Conservation (phyloP, 1,140 invertebrate genomes). For the Drosophila eugracilis region DNA sequence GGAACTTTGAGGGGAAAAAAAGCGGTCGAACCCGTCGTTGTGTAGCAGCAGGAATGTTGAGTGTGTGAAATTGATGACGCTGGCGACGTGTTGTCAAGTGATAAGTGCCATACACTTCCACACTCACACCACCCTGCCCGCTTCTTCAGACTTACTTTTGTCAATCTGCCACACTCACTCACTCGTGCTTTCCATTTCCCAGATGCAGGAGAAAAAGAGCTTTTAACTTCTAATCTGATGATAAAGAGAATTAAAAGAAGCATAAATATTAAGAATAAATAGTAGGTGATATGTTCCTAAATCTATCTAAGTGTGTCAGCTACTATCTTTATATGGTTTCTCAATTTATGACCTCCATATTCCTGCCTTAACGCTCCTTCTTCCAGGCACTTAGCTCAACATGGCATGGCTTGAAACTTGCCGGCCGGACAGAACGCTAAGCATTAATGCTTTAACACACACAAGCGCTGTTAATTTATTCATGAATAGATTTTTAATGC, state of each 20-base stretch:
- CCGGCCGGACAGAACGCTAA: conserved; percentile 76
- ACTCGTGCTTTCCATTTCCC: too few species aligned
- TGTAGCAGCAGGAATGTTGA: conserved; percentile 48
- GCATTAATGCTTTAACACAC: conserved; percentile 83
- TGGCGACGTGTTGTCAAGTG: conserved; percentile 60
- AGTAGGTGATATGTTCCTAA: too few species aligned
- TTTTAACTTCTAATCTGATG: too few species aligned
- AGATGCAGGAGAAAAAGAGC: too few species aligned
- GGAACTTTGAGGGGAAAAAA: conserved; percentile 15
- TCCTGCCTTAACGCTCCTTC: conserved; percentile 49
- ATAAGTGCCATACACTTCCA: conserved; percentile 47
- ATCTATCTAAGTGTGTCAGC: too few species aligned
- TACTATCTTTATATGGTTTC: too few species aligned
- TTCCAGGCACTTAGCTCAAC: conserved; percentile 51
- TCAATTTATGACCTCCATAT: too few species aligned
- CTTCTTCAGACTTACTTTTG: conserved; percentile 21
- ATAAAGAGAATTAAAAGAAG: background rate
- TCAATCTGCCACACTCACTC: conserved; percentile 10
- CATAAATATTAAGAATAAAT: too few species aligned
- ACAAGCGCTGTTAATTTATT: conserved; percentile 82
- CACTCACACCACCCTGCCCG: conserved; percentile 15
- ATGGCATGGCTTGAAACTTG: conserved; percentile 78
- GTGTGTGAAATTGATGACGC: conserved; percentile 42
- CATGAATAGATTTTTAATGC: conserved; percentile 80
- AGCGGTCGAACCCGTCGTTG: conserved; percentile 50